Base-by-base conservation (phyloP, 1,140 invertebrate species). In the Caerostris darwini region DNA sequence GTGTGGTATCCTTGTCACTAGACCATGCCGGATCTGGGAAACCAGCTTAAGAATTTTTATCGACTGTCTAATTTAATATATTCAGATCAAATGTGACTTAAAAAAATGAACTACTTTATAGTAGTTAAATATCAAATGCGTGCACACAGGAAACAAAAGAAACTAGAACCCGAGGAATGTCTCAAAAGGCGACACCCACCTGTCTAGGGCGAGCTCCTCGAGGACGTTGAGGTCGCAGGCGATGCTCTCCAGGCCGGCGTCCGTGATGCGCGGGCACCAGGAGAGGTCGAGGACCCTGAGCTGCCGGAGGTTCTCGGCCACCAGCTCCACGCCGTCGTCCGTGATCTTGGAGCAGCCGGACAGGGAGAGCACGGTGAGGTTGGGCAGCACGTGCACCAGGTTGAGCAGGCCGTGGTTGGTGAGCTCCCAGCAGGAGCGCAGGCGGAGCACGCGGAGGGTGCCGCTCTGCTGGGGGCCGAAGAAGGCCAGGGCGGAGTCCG, bases 371-470 rank as follows among this genome's bases (percentile, higher is more conserved):
- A 98, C 97, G 81, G 98, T 99, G 95, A 99, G 97, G 96, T 99
- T 98, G 19, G 98, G 98, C 95, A 99, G 96, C 58, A 98, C 98
- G 96, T 99, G 98, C 93, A 99, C 98, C 95, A 99, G 98, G 97
- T 99, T 99, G 95, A 99, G 98, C 95, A 99, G 97, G 81, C 98
- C 98, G 96, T 99, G 98, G 96, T 99, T 99, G 95, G 98, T 99
- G 94, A 99, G 97, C 96, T 99, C 99, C 99, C 99, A 99, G 96
- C 99, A 99, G 82, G 98, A 98, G 95, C 98, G 98, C 92, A 99
- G 97, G 95, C 98, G 97, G 50, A 99, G 96, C 95, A 98, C 98
- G 95, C 97, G 98, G 87, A 99, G 97, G 14, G 64, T 92, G 94
- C 98, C 97, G 95, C 98, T 98, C 19, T 90, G 92, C 50, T 88